Conservation (phyloP, 2,113 vertebrate species). For the Verasper variegatus region DNA sequence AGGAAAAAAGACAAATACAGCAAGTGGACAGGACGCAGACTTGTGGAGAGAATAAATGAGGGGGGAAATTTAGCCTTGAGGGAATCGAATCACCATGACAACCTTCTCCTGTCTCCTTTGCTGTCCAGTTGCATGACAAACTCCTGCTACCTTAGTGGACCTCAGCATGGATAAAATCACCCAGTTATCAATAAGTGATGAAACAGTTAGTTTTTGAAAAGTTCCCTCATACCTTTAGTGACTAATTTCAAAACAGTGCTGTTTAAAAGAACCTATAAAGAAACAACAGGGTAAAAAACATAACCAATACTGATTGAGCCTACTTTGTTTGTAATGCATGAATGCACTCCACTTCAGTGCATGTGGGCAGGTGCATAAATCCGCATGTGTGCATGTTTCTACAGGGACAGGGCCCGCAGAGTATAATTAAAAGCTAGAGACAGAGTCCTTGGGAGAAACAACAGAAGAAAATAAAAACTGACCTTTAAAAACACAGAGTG, state of each 20-base stretch:
- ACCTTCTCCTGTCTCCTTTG: constrained; percentile 65
- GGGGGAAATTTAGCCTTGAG: constrained; percentile 53
- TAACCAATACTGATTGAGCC: not conserved
- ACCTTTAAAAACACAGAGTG: constrained; percentile 70
- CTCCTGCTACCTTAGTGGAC: constrained; percentile 50
- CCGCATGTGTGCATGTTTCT: constrained; percentile 38
- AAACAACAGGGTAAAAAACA: constrained; percentile 1
- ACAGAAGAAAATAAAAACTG: constrained; percentile 40
- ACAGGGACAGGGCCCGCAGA: constrained; percentile 65
- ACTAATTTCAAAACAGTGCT: not conserved
- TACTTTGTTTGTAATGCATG: constrained; percentile 42
- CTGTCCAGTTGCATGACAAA: constrained; percentile 68
- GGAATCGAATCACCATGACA: constrained; percentile 74
- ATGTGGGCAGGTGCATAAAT: constrained; percentile 36
- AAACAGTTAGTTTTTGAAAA: constrained; percentile 1
- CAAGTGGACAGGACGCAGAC: constrained; percentile 57
- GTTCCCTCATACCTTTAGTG: constrained; percentile 13
- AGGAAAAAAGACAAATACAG: constrained; percentile 40
- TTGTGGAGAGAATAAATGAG: constrained; percentile 62
- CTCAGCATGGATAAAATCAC: constrained; percentile 23
- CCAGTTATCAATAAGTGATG: not conserved
- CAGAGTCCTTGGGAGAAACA: constrained; percentile 68
- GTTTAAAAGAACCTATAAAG: not conserved
- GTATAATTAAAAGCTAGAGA: constrained; percentile 80
- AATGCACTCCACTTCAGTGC: constrained; percentile 4